Evolutionary conservation across 2,888 invertebrate species (phyloP).

Genomic region (Salticus scenicus): DNA sequence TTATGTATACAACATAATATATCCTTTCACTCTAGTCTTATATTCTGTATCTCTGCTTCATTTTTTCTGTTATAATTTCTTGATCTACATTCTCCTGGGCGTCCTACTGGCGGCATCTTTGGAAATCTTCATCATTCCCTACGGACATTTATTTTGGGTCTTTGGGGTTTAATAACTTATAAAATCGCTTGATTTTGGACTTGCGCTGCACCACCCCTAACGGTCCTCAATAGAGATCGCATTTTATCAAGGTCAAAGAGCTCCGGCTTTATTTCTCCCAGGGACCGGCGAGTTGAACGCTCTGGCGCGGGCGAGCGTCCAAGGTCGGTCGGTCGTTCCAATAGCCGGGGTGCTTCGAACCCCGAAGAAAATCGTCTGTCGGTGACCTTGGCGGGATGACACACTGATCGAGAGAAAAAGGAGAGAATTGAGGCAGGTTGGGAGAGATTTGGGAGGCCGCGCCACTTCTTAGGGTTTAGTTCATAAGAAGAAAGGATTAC

Average conservation of each 20-base stretch:
- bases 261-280: conserved; percentile 3
- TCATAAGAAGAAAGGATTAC: too few species aligned
- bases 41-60: too few species aligned
- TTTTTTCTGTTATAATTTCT: too few species aligned
- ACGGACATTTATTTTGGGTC: too few species aligned
- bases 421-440: conserved; percentile 45
- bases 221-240: not conserved
- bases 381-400: conserved; percentile 64
- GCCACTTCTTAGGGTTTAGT: too few species aligned
- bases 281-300: conserved; percentile 1
- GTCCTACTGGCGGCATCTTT: too few species aligned
- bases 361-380: conserved; percentile 41
- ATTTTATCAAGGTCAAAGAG: not conserved
- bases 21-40: too few species aligned
- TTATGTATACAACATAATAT: too few species aligned
- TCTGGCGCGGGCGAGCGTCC: conserved; percentile 30
- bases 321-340: conserved; percentile 46
- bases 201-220: not conserved
- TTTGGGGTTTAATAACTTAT: too few species aligned
- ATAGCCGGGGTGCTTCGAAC: conserved; percentile 53
- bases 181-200: not conserved
- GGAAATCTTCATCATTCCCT: too few species aligned
- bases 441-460: not conserved
- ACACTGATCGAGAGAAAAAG: conserved; percentile 65
- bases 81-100: too few species aligned